phyloP scores from a whole-genome alignment of 2,888 invertebrate species.

The Apomyelois bistriatella region DNA sequence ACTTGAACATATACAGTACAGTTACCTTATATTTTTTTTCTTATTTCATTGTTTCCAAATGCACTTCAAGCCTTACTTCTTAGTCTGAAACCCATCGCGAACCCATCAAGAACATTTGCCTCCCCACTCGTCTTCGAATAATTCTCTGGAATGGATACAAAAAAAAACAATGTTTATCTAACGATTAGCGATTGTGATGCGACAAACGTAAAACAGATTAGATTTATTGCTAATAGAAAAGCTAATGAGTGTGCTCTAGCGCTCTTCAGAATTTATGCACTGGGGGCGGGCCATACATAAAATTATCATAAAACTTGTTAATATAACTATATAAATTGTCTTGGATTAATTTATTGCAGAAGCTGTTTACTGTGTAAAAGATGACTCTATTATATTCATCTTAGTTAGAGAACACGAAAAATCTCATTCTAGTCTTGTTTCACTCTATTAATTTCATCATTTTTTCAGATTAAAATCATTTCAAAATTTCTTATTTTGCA shows the following conservation, averaged over 20 bases:
- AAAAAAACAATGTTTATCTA: background rate
- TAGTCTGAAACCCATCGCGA: no score
- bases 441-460: no score
- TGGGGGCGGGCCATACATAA: conserved; percentile 61
- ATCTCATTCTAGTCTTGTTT: background rate
- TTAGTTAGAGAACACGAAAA: background rate
- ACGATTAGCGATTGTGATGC: conserved; percentile 26
- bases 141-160: background rate
- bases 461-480: no score
- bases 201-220: conserved; percentile 38
- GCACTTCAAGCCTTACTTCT: no score
- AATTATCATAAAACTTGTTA: conserved; percentile 69
- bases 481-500: no score
- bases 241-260: conserved; percentile 48
- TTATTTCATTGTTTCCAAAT: no score
- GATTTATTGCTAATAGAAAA: conserved; percentile 67
- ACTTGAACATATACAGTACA: no score
- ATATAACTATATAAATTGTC: conserved; percentile 59
- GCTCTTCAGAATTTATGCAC: conserved; percentile 47
- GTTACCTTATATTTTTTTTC: no score
- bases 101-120: no score
- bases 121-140: no score
- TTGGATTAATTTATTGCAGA: conserved; percentile 56
- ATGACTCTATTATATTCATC: conserved; percentile 38
- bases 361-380: conserved; percentile 44